Percentiles rank a stretch among this genome's conserved stretches.
These are phyloP conservation scores for Cuniculus paca DNA, from an alignment of 2,797 vertebrate genomes.

Conservation along the genomic window DNA sequence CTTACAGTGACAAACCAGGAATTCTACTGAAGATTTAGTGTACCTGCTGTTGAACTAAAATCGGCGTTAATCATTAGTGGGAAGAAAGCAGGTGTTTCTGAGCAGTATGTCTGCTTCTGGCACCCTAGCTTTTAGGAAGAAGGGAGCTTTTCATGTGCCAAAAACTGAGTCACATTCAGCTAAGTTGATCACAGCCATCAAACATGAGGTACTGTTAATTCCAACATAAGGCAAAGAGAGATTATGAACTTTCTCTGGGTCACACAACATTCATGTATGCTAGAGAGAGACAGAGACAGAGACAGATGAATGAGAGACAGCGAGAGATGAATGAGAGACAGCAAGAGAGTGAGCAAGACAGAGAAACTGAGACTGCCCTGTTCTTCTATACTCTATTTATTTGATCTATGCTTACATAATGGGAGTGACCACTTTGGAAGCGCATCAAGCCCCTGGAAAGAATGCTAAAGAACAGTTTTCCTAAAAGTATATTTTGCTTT, in stretches of 20 bases:
- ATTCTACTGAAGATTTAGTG: neutral
- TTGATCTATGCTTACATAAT: neutral
- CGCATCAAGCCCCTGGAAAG: neutral
- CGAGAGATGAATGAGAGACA: neutral
- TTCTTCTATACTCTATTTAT: neutral
- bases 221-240: neutral
- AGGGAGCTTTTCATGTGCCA: neutral
- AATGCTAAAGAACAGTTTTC: neutral
- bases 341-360: neutral
- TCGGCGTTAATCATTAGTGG: neutral
- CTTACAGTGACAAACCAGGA: neutral
- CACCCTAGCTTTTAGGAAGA: neutral
- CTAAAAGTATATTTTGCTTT: neutral
- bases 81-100: neutral
- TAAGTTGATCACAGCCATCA: slow-evolving; percentile 5
- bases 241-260: neutral
- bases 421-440: neutral
- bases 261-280: neutral
- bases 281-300: neutral
- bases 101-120: neutral
- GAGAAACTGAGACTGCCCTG: neutral
- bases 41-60: neutral
- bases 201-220: neutral
- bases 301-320: neutral
- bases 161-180: neutral